A percentile compares a stretch with the other conserved stretches of the same genome.
These are phyloP conservation scores for Australoheros facetus DNA, from an alignment of 2,797 vertebrate species.

Conservation along the genomic window DNA sequence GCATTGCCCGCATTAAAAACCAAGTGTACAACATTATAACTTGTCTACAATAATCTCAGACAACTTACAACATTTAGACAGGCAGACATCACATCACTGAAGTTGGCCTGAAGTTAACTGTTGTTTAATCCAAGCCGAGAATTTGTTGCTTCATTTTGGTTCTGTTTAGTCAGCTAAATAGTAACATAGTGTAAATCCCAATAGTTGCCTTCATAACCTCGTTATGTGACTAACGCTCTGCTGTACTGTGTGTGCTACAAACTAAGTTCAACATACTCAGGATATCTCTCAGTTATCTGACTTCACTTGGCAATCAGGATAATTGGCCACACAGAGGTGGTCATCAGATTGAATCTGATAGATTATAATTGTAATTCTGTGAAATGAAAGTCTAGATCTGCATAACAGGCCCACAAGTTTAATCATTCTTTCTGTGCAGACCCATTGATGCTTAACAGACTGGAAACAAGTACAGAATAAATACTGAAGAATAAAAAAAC, in stretches of 20 bases:
- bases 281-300: background rate
- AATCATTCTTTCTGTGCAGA: background rate
- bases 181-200: background rate
- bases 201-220: background rate
- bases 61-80: background rate
- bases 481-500: background rate
- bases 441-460: background rate
- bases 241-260: background rate
- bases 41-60: background rate
- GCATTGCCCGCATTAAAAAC: background rate
- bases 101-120: too few relatives aligned
- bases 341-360: background rate
- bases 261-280: background rate
- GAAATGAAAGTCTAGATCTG: background rate
- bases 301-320: background rate
- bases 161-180: background rate
- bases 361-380: background rate
- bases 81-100: background rate
- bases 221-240: background rate
- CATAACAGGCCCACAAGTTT: background rate
- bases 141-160: background rate
- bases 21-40: background rate
- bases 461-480: background rate
- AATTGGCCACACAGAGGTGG: background rate
- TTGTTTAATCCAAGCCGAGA: background rate